A percentile compares a stretch with the other conserved stretches of the same genome.
Conservation (phyloP, 2,113 vertebrate species). For the Salvelinus alpinus region DNA sequence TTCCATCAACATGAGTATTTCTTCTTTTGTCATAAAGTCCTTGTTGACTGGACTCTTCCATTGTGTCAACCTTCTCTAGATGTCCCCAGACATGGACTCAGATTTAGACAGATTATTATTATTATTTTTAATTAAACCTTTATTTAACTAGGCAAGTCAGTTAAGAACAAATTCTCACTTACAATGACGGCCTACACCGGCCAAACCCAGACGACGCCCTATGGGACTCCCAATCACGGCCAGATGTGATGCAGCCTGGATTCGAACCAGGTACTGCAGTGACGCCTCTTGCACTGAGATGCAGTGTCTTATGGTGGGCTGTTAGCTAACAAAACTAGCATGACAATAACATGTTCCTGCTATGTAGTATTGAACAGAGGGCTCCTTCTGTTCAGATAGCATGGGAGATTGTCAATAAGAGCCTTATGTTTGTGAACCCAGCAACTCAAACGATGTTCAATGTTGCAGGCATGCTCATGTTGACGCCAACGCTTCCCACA, state of each 20-base stretch:
- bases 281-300: too few species aligned
- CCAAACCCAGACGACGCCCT: too few species aligned
- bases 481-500: too few species aligned
- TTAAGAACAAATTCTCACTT: too few species aligned
- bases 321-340: slow-evolving; percentile 26
- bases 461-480: slow-evolving; percentile 3
- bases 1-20: background rate
- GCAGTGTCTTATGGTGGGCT: slow-evolving; percentile 1
- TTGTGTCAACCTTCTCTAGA: slow-evolving; percentile 47
- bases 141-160: too few species aligned
- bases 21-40: slow-evolving; percentile 5
- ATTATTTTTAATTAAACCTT: too few species aligned
- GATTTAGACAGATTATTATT: slow-evolving; percentile 32
- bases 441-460: background rate
- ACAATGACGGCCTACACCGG: too few species aligned
- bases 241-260: too few species aligned
- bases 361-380: slow-evolving; percentile 16
- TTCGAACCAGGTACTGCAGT: too few species aligned
- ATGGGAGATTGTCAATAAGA: background rate
- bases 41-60: slow-evolving; percentile 31
- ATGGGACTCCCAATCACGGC: too few species aligned
- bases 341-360: slow-evolving; percentile 33
- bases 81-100: slow-evolving; percentile 18
- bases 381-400: slow-evolving; percentile 4
- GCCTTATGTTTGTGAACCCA: background rate